Evolutionary conservation across 2,888 invertebrate genomes (phyloP).

Genomic region (Drosophila mayaguana): DNA sequence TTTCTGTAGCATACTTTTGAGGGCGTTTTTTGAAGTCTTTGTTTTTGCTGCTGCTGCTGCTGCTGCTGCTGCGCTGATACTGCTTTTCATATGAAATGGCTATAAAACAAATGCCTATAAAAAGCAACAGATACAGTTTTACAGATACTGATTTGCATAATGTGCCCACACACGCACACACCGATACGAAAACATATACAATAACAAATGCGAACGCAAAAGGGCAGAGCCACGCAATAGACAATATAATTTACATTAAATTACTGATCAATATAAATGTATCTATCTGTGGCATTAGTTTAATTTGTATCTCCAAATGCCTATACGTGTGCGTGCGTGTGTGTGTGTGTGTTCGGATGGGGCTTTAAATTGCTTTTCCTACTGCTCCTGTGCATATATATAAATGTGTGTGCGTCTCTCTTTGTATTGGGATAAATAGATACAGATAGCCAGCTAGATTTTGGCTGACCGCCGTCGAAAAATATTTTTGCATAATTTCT

Average conservation of each 20-base stretch:
- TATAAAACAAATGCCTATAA: conserved; percentile 74
- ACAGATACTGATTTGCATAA: conserved; percentile 72
- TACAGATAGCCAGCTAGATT: conserved; percentile 45
- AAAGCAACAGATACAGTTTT: conserved; percentile 71
- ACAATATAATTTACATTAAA: conserved; percentile 79
- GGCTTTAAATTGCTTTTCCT: conserved; percentile 66
- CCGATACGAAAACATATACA: conserved; percentile 21
- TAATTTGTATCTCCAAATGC: conserved; percentile 64
- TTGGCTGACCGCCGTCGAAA: conserved; percentile 55
- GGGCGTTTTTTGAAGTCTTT: conserved; percentile 20
- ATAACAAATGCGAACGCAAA: conserved; percentile 30
- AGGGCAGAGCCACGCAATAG: conserved; percentile 46
- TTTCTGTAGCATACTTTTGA: conserved; percentile 26
- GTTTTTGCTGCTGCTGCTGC: conserved; percentile 10
- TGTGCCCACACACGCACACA: conserved; percentile 42
- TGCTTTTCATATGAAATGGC: conserved; percentile 40
- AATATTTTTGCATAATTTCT: conserved; percentile 79
- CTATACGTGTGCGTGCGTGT: conserved; percentile 20
- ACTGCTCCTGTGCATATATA: conserved; percentile 34
- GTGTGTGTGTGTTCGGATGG: conserved; percentile 10
- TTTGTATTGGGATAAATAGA: conserved; percentile 13
- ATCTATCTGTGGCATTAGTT: conserved; percentile 73
- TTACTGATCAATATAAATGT: conserved; percentile 80
- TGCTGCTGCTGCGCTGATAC: conserved; percentile 3
- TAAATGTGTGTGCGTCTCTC: not conserved